phyloP scores from a whole-genome alignment of 1,140 invertebrate species.

The Macrosteles quadrilineatus region DNA sequence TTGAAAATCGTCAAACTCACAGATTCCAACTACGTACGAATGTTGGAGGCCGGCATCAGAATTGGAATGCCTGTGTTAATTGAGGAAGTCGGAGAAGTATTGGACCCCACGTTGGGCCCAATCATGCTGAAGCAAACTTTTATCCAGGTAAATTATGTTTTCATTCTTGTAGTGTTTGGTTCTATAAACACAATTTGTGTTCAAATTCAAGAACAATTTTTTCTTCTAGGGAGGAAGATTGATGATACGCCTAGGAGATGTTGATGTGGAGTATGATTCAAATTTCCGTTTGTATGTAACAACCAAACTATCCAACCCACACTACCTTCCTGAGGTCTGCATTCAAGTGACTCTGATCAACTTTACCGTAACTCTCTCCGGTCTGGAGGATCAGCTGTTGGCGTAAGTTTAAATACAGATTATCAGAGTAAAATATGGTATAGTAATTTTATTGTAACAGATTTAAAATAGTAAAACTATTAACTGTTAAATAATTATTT shows the following conservation, averaged over 20 bases:
- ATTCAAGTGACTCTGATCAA: slow-evolving; percentile 90
- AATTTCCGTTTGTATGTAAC: slow-evolving; percentile 88
- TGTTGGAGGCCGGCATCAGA: slow-evolving; percentile 77
- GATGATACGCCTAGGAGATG: slow-evolving; percentile 77
- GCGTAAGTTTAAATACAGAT: slow-evolving; percentile 60
- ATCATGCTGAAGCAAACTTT: slow-evolving; percentile 77
- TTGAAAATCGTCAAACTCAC: slow-evolving; percentile 77
- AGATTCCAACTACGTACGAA: slow-evolving; percentile 70
- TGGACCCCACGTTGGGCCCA: slow-evolving; percentile 83
- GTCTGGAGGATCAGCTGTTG: slow-evolving; percentile 85
- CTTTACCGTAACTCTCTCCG: slow-evolving; percentile 82
- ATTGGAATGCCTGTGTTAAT: slow-evolving; percentile 81
- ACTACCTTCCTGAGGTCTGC: slow-evolving; percentile 88
- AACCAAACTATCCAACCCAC: slow-evolving; percentile 87
- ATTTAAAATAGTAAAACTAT: not conserved
- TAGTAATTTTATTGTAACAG: slow-evolving; percentile 15
- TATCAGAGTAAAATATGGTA: not conserved
- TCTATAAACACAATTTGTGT: no score
- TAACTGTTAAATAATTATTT: slow-evolving; percentile 15
- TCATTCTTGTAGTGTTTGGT: no score
- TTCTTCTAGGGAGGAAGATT: slow-evolving; percentile 73
- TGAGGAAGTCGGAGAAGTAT: slow-evolving; percentile 78
- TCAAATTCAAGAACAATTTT: no score
- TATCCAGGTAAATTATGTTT: slow-evolving; percentile 55
- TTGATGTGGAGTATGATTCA: slow-evolving; percentile 81